These are phyloP conservation scores for Tachuris rubrigastra DNA, from an alignment of 2,113 vertebrate genomes.

Conservation along the genomic window DNA sequence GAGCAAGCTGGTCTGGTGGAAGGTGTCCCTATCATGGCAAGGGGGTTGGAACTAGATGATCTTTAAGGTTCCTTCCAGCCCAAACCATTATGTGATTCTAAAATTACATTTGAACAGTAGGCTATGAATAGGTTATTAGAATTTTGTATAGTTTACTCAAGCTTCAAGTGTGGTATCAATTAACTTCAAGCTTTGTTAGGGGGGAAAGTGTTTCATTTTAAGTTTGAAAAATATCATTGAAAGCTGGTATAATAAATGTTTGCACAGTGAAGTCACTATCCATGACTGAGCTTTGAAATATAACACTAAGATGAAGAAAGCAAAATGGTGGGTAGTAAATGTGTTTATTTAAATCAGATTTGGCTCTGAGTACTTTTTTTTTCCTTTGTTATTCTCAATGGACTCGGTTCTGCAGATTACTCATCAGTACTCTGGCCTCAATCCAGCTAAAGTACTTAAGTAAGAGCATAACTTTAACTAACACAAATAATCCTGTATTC, in stretches of 20 bases:
- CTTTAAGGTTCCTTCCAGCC: neutral
- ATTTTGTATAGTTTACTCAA: neutral
- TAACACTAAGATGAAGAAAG: neutral
- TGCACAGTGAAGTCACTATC: neutral
- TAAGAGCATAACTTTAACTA: slow-evolving; percentile 46
- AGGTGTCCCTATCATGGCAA: neutral
- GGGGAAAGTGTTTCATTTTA: neutral
- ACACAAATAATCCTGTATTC: slow-evolving; percentile 11
- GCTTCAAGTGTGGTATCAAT: neutral
- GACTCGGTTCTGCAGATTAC: slow-evolving; percentile 6
- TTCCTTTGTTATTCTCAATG: slow-evolving; percentile 1
- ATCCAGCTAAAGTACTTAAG: slow-evolving; percentile 39
- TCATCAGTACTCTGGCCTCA: slow-evolving; percentile 43
- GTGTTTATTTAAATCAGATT: slow-evolving; percentile 28
- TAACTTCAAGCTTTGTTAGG: neutral
- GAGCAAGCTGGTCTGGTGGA: neutral
- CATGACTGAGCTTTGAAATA: neutral
- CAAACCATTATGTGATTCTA: neutral
- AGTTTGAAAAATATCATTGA: neutral
- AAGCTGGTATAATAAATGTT: neutral
- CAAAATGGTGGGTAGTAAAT: neutral
- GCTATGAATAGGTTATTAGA: neutral
- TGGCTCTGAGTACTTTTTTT: neutral
- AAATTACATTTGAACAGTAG: neutral
- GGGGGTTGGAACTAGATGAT: neutral